Percentiles rank a stretch among this genome's conserved stretches.
Conservation (phyloP, 2,888 invertebrate genomes). For the Plagodis pulveraria region DNA sequence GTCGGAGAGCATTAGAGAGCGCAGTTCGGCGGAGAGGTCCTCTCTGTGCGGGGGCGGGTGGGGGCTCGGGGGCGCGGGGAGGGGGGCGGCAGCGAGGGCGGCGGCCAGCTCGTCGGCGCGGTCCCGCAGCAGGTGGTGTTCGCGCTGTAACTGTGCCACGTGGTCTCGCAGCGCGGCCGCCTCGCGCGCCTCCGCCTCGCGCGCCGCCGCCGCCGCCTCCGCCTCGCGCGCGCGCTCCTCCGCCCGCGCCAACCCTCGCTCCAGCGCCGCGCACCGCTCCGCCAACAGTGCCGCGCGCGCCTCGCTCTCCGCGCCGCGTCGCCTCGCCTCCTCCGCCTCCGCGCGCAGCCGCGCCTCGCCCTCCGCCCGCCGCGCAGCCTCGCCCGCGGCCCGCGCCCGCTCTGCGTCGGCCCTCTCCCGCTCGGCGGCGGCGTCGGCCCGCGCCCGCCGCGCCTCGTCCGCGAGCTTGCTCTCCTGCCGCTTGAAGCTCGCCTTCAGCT, state of each 20-base stretch:
- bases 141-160: slow-evolving; percentile 79
- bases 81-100: slow-evolving; percentile 68
- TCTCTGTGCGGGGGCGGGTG: slow-evolving; percentile 12
- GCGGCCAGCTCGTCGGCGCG: slow-evolving; percentile 90
- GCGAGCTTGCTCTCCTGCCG: slow-evolving; percentile 90
- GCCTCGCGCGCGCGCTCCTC: slow-evolving; percentile 39
- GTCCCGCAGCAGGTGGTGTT: slow-evolving; percentile 31
- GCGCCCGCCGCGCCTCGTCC: slow-evolving; percentile 89
- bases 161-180: slow-evolving; percentile 26
- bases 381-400: slow-evolving; percentile 86
- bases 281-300: slow-evolving; percentile 68
- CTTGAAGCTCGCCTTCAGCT: slow-evolving; percentile 88
- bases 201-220: slow-evolving; percentile 17
- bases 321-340: slow-evolving; percentile 85
- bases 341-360: slow-evolving; percentile 88
- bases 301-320: slow-evolving; percentile 86
- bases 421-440: slow-evolving; percentile 88
- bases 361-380: slow-evolving; percentile 86
- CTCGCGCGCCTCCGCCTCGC: slow-evolving; percentile 18
- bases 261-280: slow-evolving; percentile 41
- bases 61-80: slow-evolving; percentile 1
- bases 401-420: slow-evolving; percentile 88
- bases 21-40: slow-evolving; percentile 51
- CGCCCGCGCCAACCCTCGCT: slow-evolving; percentile 56
- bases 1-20: slow-evolving; percentile 38